Evolutionary conservation across 2,888 invertebrate genomes (phyloP), one percentile per base, ranked within the genome.

Genomic region (Rhamphomyia laevipes): DNA sequence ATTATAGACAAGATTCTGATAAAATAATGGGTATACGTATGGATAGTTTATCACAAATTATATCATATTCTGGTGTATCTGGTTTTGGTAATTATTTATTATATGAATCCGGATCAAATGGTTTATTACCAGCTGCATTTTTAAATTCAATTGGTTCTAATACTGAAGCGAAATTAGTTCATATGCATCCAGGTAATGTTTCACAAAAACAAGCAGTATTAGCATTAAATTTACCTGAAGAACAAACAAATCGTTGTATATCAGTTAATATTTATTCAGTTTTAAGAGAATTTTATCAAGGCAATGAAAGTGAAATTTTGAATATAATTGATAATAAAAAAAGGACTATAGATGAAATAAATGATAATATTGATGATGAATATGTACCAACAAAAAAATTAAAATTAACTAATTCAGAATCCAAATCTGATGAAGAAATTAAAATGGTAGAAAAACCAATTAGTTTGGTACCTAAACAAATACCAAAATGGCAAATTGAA

Each of bases 81-180:
- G 77, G 83, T 0, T 81, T 80, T 61, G 86, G 88, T 1, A 80
- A 77, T 55, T 86, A 84, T 67, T 71, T 93, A 49, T 68, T 96
- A 2, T 92, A 91, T 64, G 95, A 96, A 63, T 87, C 89, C 48
- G 89, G 89, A 1, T 87, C 88, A 31, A 82, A 83, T 61, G 96
- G 95, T 0, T 72, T 97, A 42, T 65, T 92, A 27, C 78, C 88
- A 6, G 90, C 93, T 1, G 81, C 88, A 2, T 74, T 95, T 60
- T 66, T 96, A 42, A 86, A 89, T 65, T 78, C 81, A 47, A 82
- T 91, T 49, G 82, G 85, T 2, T 74, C 72, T 0, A 69, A 74
- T 33, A 83, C 82, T 1, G 66, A 65, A 44, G 86, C 84, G 0
- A 74, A 73, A 57, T 62, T 89, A 16, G 71, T 90, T 45, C 84